phyloP scores from a whole-genome alignment of 2,797 vertebrate genomes.

The Lepus townsendii region DNA sequence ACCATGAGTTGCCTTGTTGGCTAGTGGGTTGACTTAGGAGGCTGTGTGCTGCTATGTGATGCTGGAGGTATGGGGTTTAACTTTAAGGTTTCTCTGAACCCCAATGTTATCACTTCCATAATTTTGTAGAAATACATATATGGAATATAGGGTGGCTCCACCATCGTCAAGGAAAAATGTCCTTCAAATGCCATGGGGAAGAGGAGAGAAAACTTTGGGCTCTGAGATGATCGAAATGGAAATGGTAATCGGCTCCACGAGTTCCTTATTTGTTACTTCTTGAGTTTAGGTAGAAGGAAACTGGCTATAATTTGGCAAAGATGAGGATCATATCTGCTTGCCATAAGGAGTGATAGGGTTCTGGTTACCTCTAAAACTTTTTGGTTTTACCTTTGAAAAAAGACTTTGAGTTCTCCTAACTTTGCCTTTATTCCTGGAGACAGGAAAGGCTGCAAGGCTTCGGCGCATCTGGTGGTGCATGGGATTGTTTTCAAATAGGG shows the following conservation, averaged over 20 bases:
- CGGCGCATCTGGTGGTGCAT: neutral
- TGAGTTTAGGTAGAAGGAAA: neutral
- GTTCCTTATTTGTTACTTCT: constrained; percentile 10
- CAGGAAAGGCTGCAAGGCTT: neutral
- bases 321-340: neutral
- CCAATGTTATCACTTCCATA: neutral
- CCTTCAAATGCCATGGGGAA: neutral
- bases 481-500: neutral
- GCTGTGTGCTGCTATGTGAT: no score
- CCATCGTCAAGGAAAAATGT: neutral
- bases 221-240: constrained; percentile 11
- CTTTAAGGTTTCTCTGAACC: neutral
- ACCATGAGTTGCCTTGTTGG: neutral
- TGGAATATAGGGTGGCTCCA: no score
- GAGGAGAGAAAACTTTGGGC: neutral
- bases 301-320: neutral
- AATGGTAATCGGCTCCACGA: neutral
- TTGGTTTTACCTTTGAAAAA: neutral
- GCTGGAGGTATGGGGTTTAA: no score
- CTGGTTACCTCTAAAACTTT: neutral
- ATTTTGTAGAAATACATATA: neutral
- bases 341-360: neutral
- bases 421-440: neutral
- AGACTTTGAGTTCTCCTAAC: neutral
- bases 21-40: neutral